Evolutionary conservation across 2,797 vertebrate genomes (phyloP), one percentile per base, ranked within the genome.

Genomic region (Vultur gryphus): DNA sequence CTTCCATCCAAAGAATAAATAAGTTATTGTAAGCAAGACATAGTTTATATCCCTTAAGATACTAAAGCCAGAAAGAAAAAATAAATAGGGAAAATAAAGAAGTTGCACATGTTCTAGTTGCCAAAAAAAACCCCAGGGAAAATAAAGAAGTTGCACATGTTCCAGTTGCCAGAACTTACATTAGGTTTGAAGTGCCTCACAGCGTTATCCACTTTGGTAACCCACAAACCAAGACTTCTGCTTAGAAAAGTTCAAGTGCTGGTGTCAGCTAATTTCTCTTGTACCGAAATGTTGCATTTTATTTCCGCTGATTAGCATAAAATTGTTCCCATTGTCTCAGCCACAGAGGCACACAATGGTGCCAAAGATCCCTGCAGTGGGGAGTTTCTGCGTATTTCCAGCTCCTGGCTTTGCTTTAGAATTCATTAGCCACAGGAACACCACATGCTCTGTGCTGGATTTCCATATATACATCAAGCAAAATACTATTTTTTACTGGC

Each of bases 311-410:
- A 99, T 99, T 98, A 99, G 98, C 99, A 99, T 99, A 99, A 99
- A 99, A 99, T 99, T 99, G 98, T 96, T 97, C 96, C 98, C 97
- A 98, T 99, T 99, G 98, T 99, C 98, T 98, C 98, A 98, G 98
- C 97, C 98, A 98, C 98, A 97, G 98, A 90, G 70, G 64, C 93
- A 96, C 94, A 98, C 97, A 98, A 98, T 97, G 73, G 98, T 96
- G 97, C 98, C 98, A 98, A 98, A 94, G 97, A 97, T 98, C 97
- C 97, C 98, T 98, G 98, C 98, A 98, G 98, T 98, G 98, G 98
- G 97, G 97, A 98, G 80, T 72, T 57, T 55, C 87, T 84, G 72
- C 31, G 35, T 41, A 28, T 86, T 96, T 89, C 88, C 84, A 96
- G 92, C 75, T 94, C 83, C 51, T 71, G 67, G 41, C 82, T 88